Evolutionary conservation across 2,113 vertebrate species (phyloP).

Genomic region (Callaeas wilsoni): DNA sequence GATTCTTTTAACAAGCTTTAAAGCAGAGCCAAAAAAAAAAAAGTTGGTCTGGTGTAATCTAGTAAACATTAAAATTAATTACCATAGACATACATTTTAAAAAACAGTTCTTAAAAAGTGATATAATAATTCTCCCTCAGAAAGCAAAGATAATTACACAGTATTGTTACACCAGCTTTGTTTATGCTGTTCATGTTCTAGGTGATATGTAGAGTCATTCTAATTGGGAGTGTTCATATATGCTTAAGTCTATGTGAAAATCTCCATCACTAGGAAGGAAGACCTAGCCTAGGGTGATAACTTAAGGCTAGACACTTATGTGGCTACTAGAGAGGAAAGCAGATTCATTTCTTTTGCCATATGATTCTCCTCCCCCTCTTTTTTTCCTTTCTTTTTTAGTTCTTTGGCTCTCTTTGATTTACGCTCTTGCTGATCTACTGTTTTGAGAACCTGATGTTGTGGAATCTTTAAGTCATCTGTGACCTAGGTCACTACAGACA

Average conservation of each 20-base stretch:
- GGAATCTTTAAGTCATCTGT: slow-evolving; percentile 77
- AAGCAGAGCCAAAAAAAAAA: slow-evolving; percentile 1
- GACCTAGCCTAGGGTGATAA: neutral
- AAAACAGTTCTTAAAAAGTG: neutral
- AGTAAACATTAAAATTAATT: neutral
- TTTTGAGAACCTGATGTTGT: slow-evolving; percentile 74
- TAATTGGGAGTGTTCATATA: neutral
- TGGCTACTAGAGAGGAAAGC: neutral
- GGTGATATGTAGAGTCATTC: neutral
- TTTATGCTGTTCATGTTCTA: neutral
- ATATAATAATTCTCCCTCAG: neutral
- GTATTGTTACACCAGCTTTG: neutral
- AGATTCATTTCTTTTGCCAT: neutral
- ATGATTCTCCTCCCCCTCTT: neutral
- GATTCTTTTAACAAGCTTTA: neutral
- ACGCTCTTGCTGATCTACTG: slow-evolving; percentile 42
- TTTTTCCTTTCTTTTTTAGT: neutral
- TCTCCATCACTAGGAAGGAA: neutral
- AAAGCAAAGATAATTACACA: neutral
- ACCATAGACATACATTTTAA: neutral
- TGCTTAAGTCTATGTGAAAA: neutral
- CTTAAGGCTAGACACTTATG: neutral
- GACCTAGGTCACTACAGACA: slow-evolving; percentile 79
- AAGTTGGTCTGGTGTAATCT: neutral
- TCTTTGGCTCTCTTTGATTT: slow-evolving; percentile 58